Base-by-base conservation (phyloP, 2,888 invertebrate species). In the Biston stratarius region DNA sequence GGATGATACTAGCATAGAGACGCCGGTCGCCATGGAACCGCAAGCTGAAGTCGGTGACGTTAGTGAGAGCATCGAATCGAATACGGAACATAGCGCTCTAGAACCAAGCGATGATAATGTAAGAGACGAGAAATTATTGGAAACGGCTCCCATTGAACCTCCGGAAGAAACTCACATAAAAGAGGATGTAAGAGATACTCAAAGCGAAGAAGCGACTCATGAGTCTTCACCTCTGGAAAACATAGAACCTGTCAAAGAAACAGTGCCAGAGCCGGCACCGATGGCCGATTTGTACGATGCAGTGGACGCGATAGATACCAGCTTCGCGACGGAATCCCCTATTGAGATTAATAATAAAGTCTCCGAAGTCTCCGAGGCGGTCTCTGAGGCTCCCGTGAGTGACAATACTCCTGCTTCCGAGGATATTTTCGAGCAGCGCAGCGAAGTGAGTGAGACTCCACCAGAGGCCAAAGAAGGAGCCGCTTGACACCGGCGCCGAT, bases 401-500 rank as follows among this genome's bases (percentile, higher is more conserved):
- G 55, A 49, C n/a, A 68, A 47, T 11, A 34, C 61, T 52, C 33
- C 70, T 15, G n/a, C 45, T 60, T 56, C n/a, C 5, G 74, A 72
- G 10, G 88, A 90, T 60, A 90, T 90, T 65, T 89, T 89, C 75
- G 80, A 73, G 61, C 53, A 73, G 61, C 47, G 57, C 2, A 15
- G 36, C 6, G 78, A 74, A 49, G 63, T 72, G 0, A 72, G 76
- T 38, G 64, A 60, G 11, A 69, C 69, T 62, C 73, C 58, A 24
- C 76, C 73, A 47, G 83, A 85, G 58, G 78, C 67, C 63, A 77
- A 76, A 69, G 88, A 87, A 57, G 86, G 81, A 9, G 81, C 82
- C 61, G 87, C 88, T 79, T 92, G 92, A 92, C 90, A 82, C 67
- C 78, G 84, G 77, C 77, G 78, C 15, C 73, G 77, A 58, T 83